Evolutionary conservation across 2,888 invertebrate species (phyloP), one percentile per base, ranked within the genome.

Genomic region (Cheilosia impressa): DNA sequence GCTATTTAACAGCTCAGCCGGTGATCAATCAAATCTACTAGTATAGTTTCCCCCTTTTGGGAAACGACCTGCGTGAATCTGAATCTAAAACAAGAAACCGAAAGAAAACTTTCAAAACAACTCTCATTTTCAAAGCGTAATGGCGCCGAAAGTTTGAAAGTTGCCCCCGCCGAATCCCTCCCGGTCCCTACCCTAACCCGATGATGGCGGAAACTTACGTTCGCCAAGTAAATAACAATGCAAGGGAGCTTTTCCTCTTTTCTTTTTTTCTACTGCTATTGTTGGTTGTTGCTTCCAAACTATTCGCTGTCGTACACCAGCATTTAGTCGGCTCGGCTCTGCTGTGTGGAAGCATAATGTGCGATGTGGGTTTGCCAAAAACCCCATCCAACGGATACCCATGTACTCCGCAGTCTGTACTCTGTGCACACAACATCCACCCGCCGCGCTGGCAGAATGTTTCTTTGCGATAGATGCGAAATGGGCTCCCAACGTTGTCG

Each of bases 61-160:
- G 27, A 41, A 15, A 24, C 52, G 24, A 53, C 0, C 24, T 22
- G 15, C 4, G 15, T 5, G 5, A 27, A 55, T 13, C 13, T 17
- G 34, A 15, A 24, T 13, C 24, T 19, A 4, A 31, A 62, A 31
- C 9, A n/a, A 27, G 19, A 31, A 31, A 17, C 15, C 17, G n/a
- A n/a, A 24, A 71, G 10, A 9, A 13, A 50, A 55, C 38, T 24
- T 60, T 31, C n/a, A 52, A 52, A 60, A 47, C 53, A 62, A 77
- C 62, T 69, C 69, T 68, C 69, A 62, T 55, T 77, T 69, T 62
- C 62, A 19, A 17, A 77, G 55, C 62, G 27, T 41, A 68, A 68
- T 53, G 76, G 68, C 60, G 76, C 76, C 69, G 53, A 69, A 77
- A 69, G 53, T 77, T 77, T 45, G 31, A 31, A 55, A 47, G 15